Evolutionary conservation across 2,113 vertebrate species (phyloP), one percentile per base, ranked within the genome.

Genomic region (Fregetta grallaria): DNA sequence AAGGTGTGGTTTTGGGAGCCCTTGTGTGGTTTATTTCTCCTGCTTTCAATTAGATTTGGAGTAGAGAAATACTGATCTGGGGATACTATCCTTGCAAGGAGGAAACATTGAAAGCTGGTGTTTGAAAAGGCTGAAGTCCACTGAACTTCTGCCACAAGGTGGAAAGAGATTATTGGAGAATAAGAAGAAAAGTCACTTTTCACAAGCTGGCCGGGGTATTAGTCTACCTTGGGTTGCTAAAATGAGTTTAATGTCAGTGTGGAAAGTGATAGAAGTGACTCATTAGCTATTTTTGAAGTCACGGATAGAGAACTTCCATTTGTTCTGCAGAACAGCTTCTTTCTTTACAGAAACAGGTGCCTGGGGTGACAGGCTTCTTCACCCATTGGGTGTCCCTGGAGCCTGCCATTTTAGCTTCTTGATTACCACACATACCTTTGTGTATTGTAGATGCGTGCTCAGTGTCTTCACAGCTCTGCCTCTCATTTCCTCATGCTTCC

Each of bases 361-460:
- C 11, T 83, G n/a, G 12, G 14, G 11, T 88, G 22, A 83, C 83
- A 83, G 32, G 19, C 13, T 53, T 58, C 36, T 52, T 65, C 6
- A 44, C 25, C 19, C 12, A 1, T 18, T 71, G 14, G 9, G 6
- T n/a, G 26, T 80, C 42, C 36, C 42, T 76, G 32, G 16, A 81
- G 36, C 17, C 45, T 84, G 56, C 52, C 13, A 6, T 58, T 96
- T 81, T 74, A 65, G 27, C 66, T 68, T 82, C 40, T 36, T 23
- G 34, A 22, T 77, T 74, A 20, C 17, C 26, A 15, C 12, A 19
- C 7, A 0, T 73, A 34, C 29, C 16, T 77, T 53, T 1, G 0
- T 58, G 44, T 59, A 11, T 22, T 52, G n/a, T 44, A 65, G 73
- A 5, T 50, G 2, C 0, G 0, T 34, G 29, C 70, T 72, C n/a